phyloP scores from a whole-genome alignment of 1,140 invertebrate genomes.

The Drosophila obscura region DNA sequence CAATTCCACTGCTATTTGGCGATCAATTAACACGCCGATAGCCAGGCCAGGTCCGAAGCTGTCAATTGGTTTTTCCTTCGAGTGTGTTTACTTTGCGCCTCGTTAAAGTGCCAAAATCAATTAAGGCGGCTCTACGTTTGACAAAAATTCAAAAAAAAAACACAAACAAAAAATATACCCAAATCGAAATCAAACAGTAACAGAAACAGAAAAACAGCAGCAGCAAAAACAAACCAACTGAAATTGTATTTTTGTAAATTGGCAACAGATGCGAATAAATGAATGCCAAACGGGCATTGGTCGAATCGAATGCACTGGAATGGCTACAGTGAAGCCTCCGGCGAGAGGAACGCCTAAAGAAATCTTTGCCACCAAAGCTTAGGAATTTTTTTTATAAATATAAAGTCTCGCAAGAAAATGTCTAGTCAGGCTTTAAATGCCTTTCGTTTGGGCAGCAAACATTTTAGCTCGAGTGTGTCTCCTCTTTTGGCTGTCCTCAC shows the following conservation, averaged over 20 bases:
- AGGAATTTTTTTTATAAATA: neutral
- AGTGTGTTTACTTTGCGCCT: slow-evolving; percentile 65
- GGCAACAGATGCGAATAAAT: slow-evolving; percentile 62
- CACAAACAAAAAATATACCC: neutral
- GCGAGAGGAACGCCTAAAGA: neutral
- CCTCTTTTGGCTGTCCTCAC: slow-evolving; percentile 1
- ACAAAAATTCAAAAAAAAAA: slow-evolving; percentile 46
- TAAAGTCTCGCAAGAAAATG: no score
- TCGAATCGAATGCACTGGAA: slow-evolving; percentile 25
- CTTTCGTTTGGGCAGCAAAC: neutral
- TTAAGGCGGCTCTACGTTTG: slow-evolving; percentile 56
- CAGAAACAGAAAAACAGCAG: slow-evolving; percentile 13
- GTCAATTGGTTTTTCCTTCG: slow-evolving; percentile 40
- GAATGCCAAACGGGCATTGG: slow-evolving; percentile 59
- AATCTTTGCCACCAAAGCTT: no score
- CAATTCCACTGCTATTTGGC: slow-evolving; percentile 60
- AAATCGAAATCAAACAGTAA: slow-evolving; percentile 41
- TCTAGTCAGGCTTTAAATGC: no score
- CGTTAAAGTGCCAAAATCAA: slow-evolving; percentile 77
- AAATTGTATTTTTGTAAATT: slow-evolving; percentile 65
- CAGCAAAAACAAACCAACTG: slow-evolving; percentile 32
- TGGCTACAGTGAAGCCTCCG: slow-evolving; percentile 19
- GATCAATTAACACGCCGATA: slow-evolving; percentile 62
- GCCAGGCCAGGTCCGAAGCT: slow-evolving; percentile 31
- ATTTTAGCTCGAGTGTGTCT: neutral